Evolutionary conservation across 2,888 invertebrate species (phyloP), one percentile per base, ranked within the genome.

Genomic region (Hemaris fuciformis): DNA sequence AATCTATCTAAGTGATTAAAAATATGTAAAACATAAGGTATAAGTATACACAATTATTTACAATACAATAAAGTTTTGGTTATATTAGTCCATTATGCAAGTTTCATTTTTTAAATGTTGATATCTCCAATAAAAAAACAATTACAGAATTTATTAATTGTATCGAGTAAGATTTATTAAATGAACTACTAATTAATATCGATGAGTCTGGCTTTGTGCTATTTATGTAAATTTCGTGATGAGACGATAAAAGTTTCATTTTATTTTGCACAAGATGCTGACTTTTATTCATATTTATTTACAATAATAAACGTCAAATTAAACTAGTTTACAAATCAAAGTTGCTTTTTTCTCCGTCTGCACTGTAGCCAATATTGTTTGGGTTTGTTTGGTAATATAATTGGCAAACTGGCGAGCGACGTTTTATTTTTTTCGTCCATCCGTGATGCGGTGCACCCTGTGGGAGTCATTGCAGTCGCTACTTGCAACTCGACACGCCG

Each of bases 401-500:
- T 53, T 4, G 10, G 27, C 10, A 15, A 10, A 31, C 15, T 31
- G 18, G 4, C 10, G 53, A 31, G 20, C 3, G 10, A 18, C 10
- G 48, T 31, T 15, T 22, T 23, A 45, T 22, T 45, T 18, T 48
- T 25, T 8, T 22, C 13, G 22, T 22, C 22, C 45, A 18, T 18
- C 18, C 18, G 27, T 27, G 15, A 15, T 25, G 7, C 15, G 48
- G 4, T 53, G 27, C 53, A 53, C 18, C 18, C 53, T 20, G 53
- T 20, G 31, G 20, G 31, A 31, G 20, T 22, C 46, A 22, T 2
- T 38, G 25, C 48, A 48, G 38, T 25, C 10, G 38, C 46, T 22
- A 58, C 25, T 45, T 45, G 59, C 59, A 31, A 27, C 53, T 22
- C 46, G 62, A 57, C 20, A 65, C 64, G 67, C 59, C 69, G 62